phyloP scores from a whole-genome alignment of 2,888 invertebrate genomes.

The Trissolcus brochymenae region DNA sequence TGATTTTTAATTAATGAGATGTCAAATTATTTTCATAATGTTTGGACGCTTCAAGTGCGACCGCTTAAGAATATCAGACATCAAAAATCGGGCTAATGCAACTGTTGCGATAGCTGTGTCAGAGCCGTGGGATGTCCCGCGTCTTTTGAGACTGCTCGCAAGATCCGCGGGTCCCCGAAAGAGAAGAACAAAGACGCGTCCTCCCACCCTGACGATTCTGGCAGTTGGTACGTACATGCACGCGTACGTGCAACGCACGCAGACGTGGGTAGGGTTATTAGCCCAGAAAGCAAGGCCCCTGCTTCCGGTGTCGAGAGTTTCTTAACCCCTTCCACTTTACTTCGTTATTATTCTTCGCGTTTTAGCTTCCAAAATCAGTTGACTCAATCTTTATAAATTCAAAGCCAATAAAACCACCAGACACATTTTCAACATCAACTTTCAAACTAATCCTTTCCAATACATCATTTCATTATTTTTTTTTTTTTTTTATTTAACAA shows the following conservation, averaged over 20 bases:
- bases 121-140: slow-evolving; percentile 12
- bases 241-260: slow-evolving; percentile 60
- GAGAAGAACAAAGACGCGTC: slow-evolving; percentile 32
- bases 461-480: no score
- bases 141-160: slow-evolving; percentile 22
- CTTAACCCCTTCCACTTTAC: slow-evolving; percentile 74
- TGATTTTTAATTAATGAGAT: no score
- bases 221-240: slow-evolving; percentile 35
- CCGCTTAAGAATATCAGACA: no score
- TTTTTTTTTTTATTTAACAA: no score
- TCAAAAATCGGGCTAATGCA: no score
- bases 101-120: no score
- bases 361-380: slow-evolving; percentile 25
- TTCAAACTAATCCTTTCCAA: no score
- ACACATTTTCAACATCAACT: no score
- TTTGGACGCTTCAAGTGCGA: slow-evolving; percentile 57
- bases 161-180: slow-evolving; percentile 7
- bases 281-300: slow-evolving; percentile 77
- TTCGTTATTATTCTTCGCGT: slow-evolving; percentile 62
- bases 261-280: slow-evolving; percentile 76
- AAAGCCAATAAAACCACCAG: no score
- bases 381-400: not conserved
- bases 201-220: slow-evolving; percentile 34
- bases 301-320: slow-evolving; percentile 75
- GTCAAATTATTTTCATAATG: not conserved